Conservation (phyloP, 2,113 vertebrate species). For the Salvator merianae region DNA sequence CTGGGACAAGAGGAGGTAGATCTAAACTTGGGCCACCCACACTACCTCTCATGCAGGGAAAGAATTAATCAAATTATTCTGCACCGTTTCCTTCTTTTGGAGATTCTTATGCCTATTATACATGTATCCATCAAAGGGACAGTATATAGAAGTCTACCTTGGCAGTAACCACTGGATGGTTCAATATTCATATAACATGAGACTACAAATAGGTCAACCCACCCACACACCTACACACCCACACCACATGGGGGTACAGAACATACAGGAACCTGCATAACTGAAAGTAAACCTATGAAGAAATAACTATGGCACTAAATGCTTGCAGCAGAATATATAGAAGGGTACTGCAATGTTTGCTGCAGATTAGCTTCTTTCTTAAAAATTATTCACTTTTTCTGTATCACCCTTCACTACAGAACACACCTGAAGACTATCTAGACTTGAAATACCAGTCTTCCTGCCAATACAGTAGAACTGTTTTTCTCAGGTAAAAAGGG, state of each 20-base stretch:
- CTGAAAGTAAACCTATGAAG: background rate
- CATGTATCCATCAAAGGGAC: background rate
- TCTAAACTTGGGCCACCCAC: no score
- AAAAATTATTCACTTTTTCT: background rate
- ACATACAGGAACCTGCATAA: no score
- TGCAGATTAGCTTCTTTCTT: background rate
- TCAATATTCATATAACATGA: background rate
- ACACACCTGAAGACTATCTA: background rate
- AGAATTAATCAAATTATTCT: background rate
- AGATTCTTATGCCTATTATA: background rate
- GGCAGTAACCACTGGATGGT: background rate
- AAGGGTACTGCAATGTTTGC: no score
- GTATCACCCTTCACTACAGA: background rate
- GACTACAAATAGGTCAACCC: background rate
- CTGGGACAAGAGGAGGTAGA: no score
- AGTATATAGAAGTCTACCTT: background rate
- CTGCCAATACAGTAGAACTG: background rate
- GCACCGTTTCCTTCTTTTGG: background rate
- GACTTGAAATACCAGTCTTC: no score
- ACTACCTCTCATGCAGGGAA: no score
- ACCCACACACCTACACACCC: no score
- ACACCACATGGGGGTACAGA: background rate
- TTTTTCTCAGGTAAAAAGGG: background rate
- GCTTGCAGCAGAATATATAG: background rate
- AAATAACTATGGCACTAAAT: background rate